phyloP scores from a whole-genome alignment of 2,797 vertebrate genomes.

The Liparis tanakae region DNA sequence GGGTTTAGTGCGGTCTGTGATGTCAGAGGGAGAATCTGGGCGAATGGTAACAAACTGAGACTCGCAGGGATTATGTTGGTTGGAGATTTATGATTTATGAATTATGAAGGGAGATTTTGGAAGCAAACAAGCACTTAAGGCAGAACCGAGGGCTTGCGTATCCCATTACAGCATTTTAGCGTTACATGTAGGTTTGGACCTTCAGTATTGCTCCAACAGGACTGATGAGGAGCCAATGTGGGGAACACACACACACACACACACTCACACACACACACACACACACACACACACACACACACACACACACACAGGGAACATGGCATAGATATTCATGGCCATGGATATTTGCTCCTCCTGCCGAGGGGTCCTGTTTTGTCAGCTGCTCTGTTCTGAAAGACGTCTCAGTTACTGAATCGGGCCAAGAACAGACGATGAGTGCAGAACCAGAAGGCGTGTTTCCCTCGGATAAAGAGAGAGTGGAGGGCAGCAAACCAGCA shows the following conservation, averaged over 20 bases:
- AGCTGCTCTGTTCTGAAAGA: slow-evolving; percentile 45
- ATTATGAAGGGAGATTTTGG: slow-evolving; percentile 17
- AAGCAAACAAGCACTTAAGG: slow-evolving; percentile 6
- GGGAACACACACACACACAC: neutral
- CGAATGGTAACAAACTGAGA: slow-evolving; percentile 21
- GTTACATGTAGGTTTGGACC: slow-evolving; percentile 13
- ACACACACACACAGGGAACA: slow-evolving; percentile 4
- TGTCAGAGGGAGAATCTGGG: slow-evolving; percentile 19
- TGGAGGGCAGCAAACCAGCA: slow-evolving; percentile 13
- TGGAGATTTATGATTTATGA: slow-evolving; percentile 31
- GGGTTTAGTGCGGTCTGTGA: neutral
- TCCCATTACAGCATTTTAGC: slow-evolving; percentile 6
- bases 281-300: neutral
- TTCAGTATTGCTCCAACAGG: neutral
- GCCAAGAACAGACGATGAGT: neutral
- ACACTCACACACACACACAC: slow-evolving; percentile 3
- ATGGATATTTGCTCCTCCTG: slow-evolving; percentile 23
- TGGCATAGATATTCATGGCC: slow-evolving; percentile 27
- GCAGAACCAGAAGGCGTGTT: slow-evolving; percentile 4
- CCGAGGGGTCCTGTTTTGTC: slow-evolving; percentile 31
- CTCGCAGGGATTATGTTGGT: slow-evolving; percentile 25
- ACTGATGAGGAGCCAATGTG: neutral
- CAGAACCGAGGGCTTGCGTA: slow-evolving; percentile 9
- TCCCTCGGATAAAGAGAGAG: neutral
- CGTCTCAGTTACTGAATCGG: slow-evolving; percentile 2